Evolutionary conservation across 2,888 invertebrate species (phyloP), one percentile per base, ranked within the genome.

Genomic region (Tineola bisselliella): DNA sequence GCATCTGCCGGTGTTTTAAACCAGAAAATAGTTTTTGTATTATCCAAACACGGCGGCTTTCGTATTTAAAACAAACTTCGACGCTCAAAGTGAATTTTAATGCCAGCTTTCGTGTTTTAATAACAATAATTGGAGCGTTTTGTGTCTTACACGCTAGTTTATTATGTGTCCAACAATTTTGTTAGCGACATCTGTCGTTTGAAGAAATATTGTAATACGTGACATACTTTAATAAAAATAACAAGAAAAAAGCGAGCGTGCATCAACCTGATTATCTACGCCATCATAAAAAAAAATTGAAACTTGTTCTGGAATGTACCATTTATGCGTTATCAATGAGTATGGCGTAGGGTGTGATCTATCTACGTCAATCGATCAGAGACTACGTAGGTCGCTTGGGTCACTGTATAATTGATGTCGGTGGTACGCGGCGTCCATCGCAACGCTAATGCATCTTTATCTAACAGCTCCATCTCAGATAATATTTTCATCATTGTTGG

Each of bases 11-110:
- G 54, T n/a, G 33, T 58, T 58, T 58, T 15, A 31, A 58, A 58
- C 56, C 58, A 58, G 33, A 58, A 58, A 58, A 58, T 58, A 58
- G 33, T 58, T 58, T 58, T 33, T 58, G 17, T 54, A 33, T n/a
- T 58, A 58, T 58, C 58, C 33, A n/a, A 58, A 58, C 19, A 15
- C 33, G 31, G 33, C 58, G 54, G 25, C 18, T 25, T 18, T 25
- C 54, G 54, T 54, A 54, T 54, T 54, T 54, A 54, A 54, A 54
- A 54, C 54, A 54, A 54, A 54, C 54, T 25, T 54, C 15, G 48
- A 15, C 48, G 48, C 15, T 48, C 15, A 48, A 48, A 48, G 48
- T 48, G 48, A 48, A 48, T 48, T 48, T 48, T 48, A 48, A 48
- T 48, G 48, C 48, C 48, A 17, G 13, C 15, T 48, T 48, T 48